Percentiles rank a stretch among this genome's conserved stretches.
Evolutionary conservation across 2,113 vertebrate species (phyloP).

Genomic region (Pseudois nayaur): DNA sequence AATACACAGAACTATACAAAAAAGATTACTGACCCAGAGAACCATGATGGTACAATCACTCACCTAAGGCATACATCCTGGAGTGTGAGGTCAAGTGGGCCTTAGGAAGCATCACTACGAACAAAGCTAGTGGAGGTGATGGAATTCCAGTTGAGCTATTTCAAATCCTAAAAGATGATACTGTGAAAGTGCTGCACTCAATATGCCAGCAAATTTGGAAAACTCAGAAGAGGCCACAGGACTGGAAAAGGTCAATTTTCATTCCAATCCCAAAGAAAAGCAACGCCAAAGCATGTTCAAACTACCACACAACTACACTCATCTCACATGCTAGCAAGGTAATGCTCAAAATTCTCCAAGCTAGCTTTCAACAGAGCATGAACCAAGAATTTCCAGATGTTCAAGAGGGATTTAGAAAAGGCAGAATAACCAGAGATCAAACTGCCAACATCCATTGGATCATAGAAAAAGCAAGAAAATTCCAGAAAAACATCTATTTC

Average conservation of each 20-base stretch:
- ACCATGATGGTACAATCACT: neutral
- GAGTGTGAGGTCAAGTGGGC: neutral
- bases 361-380: neutral
- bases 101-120: fast-evolving
- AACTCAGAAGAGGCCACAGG: neutral
- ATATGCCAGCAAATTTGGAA: neutral
- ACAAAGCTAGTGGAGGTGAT: neutral
- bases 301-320: neutral
- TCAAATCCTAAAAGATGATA: neutral
- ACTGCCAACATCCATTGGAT: neutral
- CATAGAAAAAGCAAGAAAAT: neutral
- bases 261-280: neutral
- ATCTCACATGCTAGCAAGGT: neutral
- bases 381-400: neutral
- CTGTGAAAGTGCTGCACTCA: neutral
- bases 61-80: neutral
- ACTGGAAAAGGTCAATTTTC: neutral
- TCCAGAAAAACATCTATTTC: neutral
- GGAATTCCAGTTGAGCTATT: neutral
- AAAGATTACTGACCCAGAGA: neutral
- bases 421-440: neutral
- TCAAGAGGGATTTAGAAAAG: neutral
- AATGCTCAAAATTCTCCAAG: neutral
- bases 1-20: neutral
- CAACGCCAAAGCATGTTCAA: neutral